These are phyloP conservation scores for Scortum barcoo DNA, from an alignment of 2,113 vertebrate genomes.

Conservation along the genomic window DNA sequence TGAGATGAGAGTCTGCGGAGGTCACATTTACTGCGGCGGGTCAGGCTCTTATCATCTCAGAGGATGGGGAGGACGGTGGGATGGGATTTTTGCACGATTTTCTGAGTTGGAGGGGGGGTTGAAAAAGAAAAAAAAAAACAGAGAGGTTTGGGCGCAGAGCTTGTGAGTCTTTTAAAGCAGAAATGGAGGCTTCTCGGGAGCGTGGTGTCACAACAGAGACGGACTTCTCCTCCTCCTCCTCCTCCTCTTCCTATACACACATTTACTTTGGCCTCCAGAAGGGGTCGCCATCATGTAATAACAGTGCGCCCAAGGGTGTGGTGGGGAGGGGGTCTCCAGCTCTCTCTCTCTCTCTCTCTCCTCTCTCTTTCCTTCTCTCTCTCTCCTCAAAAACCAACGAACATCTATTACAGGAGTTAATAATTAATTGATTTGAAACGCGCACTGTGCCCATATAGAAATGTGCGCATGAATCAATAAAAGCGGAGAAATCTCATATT, in stretches of 20 bases:
- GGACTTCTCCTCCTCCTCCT: background rate
- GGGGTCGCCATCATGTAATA: constrained; percentile 91
- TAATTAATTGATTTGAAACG: constrained; percentile 45
- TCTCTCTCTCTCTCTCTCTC: constrained; percentile 39
- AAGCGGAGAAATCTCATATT: constrained; percentile 35
- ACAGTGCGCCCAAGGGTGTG: constrained; percentile 66
- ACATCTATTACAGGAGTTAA: constrained; percentile 44
- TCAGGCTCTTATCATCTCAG: constrained; percentile 17
- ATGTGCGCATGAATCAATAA: constrained; percentile 52
- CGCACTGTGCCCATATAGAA: constrained; percentile 30
- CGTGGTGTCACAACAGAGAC: constrained; percentile 17
- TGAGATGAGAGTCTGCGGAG: constrained; percentile 56
- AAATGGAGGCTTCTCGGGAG: background rate
- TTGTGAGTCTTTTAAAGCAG: background rate
- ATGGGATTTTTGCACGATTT: background rate
- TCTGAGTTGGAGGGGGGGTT: background rate
- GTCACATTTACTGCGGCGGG: constrained; percentile 56
- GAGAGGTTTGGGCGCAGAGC: background rate
- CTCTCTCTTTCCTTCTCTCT: no score
- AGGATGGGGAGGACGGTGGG: background rate
- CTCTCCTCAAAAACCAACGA: constrained; percentile 36
- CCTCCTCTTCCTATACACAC: constrained; percentile 47
- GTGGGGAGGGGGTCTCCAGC: constrained; percentile 51
- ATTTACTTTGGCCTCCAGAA: constrained; percentile 85
- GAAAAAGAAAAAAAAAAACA: no score